Evolutionary conservation across 2,113 vertebrate genomes (phyloP).

Genomic region (Pedionomus torquatus): DNA sequence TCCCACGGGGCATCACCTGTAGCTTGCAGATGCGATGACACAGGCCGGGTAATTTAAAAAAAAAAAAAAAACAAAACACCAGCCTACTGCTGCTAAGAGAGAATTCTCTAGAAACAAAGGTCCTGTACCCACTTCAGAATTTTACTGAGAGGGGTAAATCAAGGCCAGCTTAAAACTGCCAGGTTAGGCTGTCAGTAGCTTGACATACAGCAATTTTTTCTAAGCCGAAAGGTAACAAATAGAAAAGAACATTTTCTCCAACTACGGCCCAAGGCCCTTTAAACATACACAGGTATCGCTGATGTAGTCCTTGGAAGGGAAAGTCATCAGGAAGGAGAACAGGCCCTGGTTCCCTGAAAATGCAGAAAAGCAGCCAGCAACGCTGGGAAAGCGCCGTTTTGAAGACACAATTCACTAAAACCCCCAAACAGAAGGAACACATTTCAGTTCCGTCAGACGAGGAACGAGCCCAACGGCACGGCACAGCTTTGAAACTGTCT

Average conservation of each 20-base stretch:
- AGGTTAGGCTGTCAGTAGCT: background rate
- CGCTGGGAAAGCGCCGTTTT: background rate
- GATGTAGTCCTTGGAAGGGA: background rate
- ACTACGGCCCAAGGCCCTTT: background rate
- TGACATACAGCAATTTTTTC: background rate
- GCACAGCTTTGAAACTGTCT: background rate
- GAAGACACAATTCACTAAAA: background rate
- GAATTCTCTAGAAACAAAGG: background rate
- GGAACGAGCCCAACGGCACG: background rate
- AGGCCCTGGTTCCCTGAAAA: background rate
- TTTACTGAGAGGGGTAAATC: background rate
- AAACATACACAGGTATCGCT: background rate
- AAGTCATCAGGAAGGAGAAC: background rate
- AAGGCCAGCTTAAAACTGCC: background rate
- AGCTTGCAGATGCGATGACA: background rate
- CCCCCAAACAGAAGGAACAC: background rate
- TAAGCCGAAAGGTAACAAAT: background rate
- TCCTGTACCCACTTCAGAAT: background rate
- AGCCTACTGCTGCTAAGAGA: background rate
- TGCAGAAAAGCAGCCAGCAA: background rate
- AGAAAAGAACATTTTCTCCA: background rate
- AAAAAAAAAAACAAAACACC: no score
- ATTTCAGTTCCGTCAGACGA: background rate
- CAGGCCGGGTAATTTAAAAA: background rate
- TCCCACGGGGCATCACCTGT: background rate